phyloP scores from a whole-genome alignment of 2,113 vertebrate species.

The Pomatostomus ruficeps region DNA sequence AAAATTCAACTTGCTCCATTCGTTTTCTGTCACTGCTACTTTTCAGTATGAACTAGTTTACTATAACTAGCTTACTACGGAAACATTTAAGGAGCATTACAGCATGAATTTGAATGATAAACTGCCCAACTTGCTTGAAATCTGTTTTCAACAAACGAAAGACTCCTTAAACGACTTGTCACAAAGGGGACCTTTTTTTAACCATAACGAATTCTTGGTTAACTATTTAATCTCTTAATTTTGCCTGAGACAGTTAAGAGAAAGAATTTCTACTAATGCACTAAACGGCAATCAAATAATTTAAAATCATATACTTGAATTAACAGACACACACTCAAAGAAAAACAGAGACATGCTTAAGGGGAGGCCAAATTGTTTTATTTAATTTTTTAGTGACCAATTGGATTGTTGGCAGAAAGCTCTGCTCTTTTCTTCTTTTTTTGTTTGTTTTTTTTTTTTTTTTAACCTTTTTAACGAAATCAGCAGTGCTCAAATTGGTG shows the following conservation, averaged over 20 bases:
- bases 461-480: background rate
- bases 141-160: background rate
- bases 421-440: background rate
- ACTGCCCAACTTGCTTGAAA: background rate
- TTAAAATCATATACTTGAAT: background rate
- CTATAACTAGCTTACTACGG: background rate
- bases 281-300: background rate
- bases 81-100: accelerated
- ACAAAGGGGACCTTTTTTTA: accelerated
- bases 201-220: background rate
- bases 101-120: accelerated
- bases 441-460: background rate
- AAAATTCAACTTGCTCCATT: background rate
- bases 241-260: background rate
- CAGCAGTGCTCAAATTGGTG: constrained; percentile 53
- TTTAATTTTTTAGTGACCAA: constrained; percentile 72
- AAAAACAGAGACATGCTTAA: constrained; percentile 57
- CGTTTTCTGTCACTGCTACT: background rate
- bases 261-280: background rate
- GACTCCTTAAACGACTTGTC: accelerated
- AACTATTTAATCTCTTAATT: accelerated
- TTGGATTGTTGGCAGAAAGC: constrained; percentile 54
- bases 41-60: background rate
- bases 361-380: constrained; percentile 80
- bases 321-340: background rate